Percentiles rank a stretch among this genome's conserved stretches.
These are phyloP conservation scores for Macropodus opercularis DNA, from an alignment of 2,797 vertebrate genomes.

Conservation along the genomic window DNA sequence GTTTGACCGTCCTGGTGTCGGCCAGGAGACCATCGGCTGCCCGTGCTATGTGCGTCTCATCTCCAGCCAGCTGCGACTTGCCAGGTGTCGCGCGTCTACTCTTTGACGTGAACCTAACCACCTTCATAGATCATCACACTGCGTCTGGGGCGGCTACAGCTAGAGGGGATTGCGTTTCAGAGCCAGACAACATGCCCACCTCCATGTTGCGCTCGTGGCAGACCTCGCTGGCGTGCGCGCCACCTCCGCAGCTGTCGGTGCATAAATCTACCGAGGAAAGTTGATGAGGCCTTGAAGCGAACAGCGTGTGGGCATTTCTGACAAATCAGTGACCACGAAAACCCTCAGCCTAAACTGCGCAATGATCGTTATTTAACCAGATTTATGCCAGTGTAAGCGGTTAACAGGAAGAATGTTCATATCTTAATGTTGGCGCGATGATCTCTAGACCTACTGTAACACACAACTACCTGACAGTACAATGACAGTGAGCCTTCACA, in stretches of 20 bases:
- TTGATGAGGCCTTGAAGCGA: slow-evolving; percentile 54
- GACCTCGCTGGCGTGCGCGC: slow-evolving; percentile 47
- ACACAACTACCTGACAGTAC: slow-evolving; percentile 1
- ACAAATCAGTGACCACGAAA: slow-evolving; percentile 43
- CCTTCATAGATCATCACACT: slow-evolving; percentile 54
- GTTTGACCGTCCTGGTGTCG: slow-evolving; percentile 22
- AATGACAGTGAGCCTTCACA: slow-evolving; percentile 28
- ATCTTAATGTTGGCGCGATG: neutral
- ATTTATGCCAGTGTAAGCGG: slow-evolving; percentile 15
- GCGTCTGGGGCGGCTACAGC: slow-evolving; percentile 32
- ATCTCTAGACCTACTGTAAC: neutral
- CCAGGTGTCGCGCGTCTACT: slow-evolving; percentile 15
- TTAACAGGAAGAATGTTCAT: no score
- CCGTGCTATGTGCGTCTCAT: slow-evolving; percentile 12
- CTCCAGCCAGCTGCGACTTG: slow-evolving; percentile 13
- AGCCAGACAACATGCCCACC: slow-evolving; percentile 47
- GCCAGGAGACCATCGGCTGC: slow-evolving; percentile 28
- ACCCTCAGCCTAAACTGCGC: slow-evolving; percentile 20
- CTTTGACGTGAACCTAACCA: slow-evolving; percentile 50
- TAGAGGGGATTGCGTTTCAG: slow-evolving; percentile 50
- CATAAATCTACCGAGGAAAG: slow-evolving; percentile 78
- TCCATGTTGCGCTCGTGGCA: slow-evolving; percentile 59
- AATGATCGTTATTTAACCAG: slow-evolving; percentile 13
- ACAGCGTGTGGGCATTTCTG: slow-evolving; percentile 46
- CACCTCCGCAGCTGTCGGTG: slow-evolving; percentile 72